Evolutionary conservation across 2,113 vertebrate genomes (phyloP), one percentile per base, ranked within the genome.

Genomic region (Perognathus longimembris): DNA sequence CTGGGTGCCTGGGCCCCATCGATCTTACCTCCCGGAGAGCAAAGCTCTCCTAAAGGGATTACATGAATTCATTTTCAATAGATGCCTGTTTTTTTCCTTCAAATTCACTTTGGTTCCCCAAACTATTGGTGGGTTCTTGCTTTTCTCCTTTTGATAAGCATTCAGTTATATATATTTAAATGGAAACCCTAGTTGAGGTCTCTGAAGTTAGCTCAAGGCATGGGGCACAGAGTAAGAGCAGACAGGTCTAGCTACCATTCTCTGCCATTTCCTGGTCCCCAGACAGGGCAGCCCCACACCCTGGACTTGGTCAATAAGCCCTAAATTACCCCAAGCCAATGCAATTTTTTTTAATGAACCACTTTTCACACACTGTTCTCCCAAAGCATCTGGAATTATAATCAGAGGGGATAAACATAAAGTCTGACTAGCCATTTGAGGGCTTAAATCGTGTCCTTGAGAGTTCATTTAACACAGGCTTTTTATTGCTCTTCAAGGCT

Each of bases 401-500:
- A 92, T 94, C 92, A 94, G 94, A 86, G 96, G 34, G 89, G 74
- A 78, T 90, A 96, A 93, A 96, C 69, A 36, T 87, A 96, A 86
- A 98, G 84, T 92, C 93, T 96, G 84, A 92, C 96, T 36, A 92
- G 81, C 38, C 93, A 87, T 92, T 94, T 85, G 88, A 90, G 94
- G 96, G 77, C 89, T 96, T 96, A 96, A 81, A n/a, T 80, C 71
- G 45, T 90, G 92, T 95, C 91, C 90, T 98, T 88, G 96, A 92
- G 91, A 98, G 88, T 96, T 98, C 96, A 97, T 97, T 98, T 96
- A 97, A 96, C 97, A 95, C 45, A 96, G 84, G 73, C 66, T 85
- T 96, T 54, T 98, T 97, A 96, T 96, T 97, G 96, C 95, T 97
- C 95, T 95, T 97, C 91, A 94, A 96, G 96, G 95, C 97, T 92